Conservation (phyloP, 1,140 invertebrate genomes). For the Pseudomyrmex dendroicus region DNA sequence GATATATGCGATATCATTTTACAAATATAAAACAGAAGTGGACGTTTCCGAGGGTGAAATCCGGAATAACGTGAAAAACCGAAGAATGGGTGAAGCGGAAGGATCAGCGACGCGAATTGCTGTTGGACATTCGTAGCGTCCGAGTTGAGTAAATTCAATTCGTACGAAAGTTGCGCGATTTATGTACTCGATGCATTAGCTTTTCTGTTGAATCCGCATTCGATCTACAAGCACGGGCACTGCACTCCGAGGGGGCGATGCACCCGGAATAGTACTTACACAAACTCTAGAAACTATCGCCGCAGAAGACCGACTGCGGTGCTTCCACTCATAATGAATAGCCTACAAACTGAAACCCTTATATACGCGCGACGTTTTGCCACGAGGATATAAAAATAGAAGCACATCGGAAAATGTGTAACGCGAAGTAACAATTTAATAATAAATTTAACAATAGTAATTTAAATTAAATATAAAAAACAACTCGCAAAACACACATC, state of each 20-base stretch:
- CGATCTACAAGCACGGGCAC: background rate
- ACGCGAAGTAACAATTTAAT: no score
- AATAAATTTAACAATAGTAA: no score
- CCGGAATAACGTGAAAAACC: background rate
- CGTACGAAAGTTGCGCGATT: background rate
- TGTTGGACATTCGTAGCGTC: background rate
- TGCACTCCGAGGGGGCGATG: slow-evolving; percentile 37
- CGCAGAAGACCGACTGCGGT: background rate
- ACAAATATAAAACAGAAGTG: no score
- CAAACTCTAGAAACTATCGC: slow-evolving; percentile 26
- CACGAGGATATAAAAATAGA: no score
- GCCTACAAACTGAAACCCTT: background rate
- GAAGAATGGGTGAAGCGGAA: background rate
- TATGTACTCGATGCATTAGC: background rate
- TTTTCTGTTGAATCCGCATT: slow-evolving; percentile 33
- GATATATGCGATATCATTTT: no score
- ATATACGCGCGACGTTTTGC: background rate
- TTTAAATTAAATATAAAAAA: no score
- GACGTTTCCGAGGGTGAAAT: no score
- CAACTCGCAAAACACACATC: background rate
- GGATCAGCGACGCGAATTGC: background rate
- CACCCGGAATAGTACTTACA: slow-evolving; percentile 26
- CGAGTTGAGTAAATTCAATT: no score
- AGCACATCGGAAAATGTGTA: no score
- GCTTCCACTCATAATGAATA: background rate